These are phyloP conservation scores for Forficula auricularia DNA, from an alignment of 1,140 invertebrate genomes.

Conservation along the genomic window DNA sequence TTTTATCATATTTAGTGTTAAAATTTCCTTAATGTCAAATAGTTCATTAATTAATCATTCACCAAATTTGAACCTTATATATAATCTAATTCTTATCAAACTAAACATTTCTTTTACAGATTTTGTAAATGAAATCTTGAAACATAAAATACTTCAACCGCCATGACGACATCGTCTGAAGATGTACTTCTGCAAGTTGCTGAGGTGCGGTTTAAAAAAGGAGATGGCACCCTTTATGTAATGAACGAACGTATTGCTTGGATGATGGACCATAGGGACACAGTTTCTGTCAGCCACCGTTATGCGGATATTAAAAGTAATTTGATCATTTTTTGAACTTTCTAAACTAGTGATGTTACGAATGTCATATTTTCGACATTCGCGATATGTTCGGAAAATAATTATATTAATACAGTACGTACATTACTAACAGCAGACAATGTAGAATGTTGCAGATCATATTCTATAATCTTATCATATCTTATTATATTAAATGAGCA, in stretches of 20 bases:
- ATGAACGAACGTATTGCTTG: slow-evolving; percentile 90
- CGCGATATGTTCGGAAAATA: too few relatives aligned
- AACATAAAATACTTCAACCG: slow-evolving; percentile 3
- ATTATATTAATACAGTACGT: too few relatives aligned
- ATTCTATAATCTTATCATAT: too few relatives aligned
- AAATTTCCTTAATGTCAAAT: too few relatives aligned
- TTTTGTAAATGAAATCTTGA: neutral
- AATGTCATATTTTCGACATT: neutral
- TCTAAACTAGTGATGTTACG: neutral
- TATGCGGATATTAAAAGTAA: slow-evolving; percentile 93
- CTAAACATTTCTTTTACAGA: neutral
- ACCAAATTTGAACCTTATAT: too few relatives aligned
- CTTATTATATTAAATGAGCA: too few relatives aligned
- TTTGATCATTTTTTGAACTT: too few relatives aligned
- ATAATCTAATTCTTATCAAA: too few relatives aligned
- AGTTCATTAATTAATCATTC: too few relatives aligned
- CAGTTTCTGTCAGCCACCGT: slow-evolving; percentile 77
- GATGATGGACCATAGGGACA: slow-evolving; percentile 84
- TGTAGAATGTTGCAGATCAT: too few relatives aligned
- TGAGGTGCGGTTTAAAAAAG: slow-evolving; percentile 87
- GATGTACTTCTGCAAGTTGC: slow-evolving; percentile 83
- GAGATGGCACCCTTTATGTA: slow-evolving; percentile 85
- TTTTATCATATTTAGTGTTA: too few relatives aligned
- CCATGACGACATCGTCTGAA: slow-evolving; percentile 69
- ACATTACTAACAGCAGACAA: too few relatives aligned